Evolutionary conservation across 2,113 vertebrate genomes (phyloP), one percentile per base, ranked within the genome.

Genomic region (Microcebus ravelobensis): DNA sequence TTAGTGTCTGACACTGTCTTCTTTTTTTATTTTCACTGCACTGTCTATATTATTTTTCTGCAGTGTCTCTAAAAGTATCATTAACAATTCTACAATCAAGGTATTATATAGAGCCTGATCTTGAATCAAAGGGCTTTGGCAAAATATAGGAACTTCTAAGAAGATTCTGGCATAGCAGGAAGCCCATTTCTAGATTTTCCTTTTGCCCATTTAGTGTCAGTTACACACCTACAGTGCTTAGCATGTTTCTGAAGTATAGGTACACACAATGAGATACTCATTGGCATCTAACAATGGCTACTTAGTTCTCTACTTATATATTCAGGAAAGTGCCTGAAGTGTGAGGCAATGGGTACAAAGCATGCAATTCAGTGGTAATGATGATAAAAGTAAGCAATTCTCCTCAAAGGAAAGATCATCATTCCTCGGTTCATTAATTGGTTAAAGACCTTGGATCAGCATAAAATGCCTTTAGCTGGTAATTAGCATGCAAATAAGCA

Each of bases 401-500:
- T 79, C 90, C 92, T 96, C 67, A n/a, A 88, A 96, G 88, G 67
- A 97, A 70, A 67, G 81, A 93, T 70, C 95, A 81, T 81, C 89
- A 92, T 90, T 95, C 70, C 55, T 20, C 48, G 83, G 91, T 82
- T 94, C 96, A 97, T 96, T 96, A 96, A 97, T 94, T 97, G 94
- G 92, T 94, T 97, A 96, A 97, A 96, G 88, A 92, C 36, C 39
- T 95, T 88, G 55, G 65, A 94, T 94, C 71, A 96, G 81, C 93
- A 94, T 87, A 94, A 87, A 97, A 77, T 85, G 68, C 61, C 55
- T 92, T 85, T 67, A 94, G 65, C 59, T 86, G 55, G 31, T 91
- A 93, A 94, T 96, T 97, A 96, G 95, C 82, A 94, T 96, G 86
- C 42, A 97, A 96, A 97, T 94, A 95, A 96, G 59, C 71, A 90